These are phyloP conservation scores for Clostera curtula DNA, from an alignment of 2,888 invertebrate species.

Conservation along the genomic window DNA sequence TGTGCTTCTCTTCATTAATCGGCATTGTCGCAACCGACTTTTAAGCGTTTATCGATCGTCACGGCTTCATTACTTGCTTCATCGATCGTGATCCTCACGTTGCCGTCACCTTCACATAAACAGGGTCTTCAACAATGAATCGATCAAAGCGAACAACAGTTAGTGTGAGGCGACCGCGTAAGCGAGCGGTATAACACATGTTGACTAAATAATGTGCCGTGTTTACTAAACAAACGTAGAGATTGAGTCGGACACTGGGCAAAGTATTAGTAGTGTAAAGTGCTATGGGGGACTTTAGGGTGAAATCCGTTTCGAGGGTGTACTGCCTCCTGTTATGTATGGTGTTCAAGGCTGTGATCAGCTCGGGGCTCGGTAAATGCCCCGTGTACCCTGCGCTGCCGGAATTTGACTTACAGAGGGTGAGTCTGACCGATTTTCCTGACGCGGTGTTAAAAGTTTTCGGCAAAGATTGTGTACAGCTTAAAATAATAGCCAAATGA, in stretches of 20 bases:
- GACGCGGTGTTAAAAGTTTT: neutral
- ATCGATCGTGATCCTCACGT: neutral
- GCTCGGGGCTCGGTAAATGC: constrained; percentile 79
- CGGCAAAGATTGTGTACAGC: neutral
- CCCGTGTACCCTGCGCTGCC: constrained; percentile 79
- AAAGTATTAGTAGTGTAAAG: constrained; percentile 11
- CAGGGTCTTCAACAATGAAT: constrained; percentile 6
- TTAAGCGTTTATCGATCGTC: too few relatives aligned
- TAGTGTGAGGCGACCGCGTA: constrained; percentile 15
- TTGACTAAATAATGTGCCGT: constrained; percentile 32
- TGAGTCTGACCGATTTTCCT: constrained; percentile 66
- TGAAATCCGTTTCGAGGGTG: constrained; percentile 28
- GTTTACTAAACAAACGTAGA: constrained; percentile 25
- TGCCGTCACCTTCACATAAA: neutral
- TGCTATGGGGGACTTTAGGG: constrained; percentile 56
- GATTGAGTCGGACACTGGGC: constrained; percentile 9
- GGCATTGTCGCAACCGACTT: too few relatives aligned
- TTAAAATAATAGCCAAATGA: too few relatives aligned
- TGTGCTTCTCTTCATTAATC: too few relatives aligned
- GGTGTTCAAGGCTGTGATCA: constrained; percentile 33
- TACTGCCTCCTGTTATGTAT: constrained; percentile 38
- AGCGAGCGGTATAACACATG: constrained; percentile 14
- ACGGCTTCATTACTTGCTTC: too few relatives aligned
- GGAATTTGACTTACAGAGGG: constrained; percentile 78
- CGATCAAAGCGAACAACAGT: constrained; percentile 9